A percentile compares a stretch with the other conserved stretches of the same genome.
These are phyloP conservation scores for Potamilus streckersoni DNA, from an alignment of 1,140 invertebrate species.

Conservation along the genomic window DNA sequence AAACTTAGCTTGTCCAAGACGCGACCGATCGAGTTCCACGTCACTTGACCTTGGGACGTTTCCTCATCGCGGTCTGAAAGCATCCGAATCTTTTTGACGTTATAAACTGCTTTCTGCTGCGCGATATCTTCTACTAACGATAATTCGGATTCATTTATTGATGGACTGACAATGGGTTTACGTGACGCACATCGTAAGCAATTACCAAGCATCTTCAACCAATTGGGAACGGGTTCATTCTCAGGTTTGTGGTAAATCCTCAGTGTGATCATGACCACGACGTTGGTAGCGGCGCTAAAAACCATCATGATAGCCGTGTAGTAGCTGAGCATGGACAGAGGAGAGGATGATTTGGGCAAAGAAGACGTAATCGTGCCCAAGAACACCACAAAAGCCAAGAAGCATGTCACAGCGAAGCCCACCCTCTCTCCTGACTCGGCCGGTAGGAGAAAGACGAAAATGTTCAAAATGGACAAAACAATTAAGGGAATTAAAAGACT, in stretches of 20 bases:
- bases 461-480: constrained; percentile 5
- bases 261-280: constrained; percentile 7
- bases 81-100: too few species aligned
- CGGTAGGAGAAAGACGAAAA: constrained; percentile 12
- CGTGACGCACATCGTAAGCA: neutral
- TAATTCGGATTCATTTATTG: too few species aligned
- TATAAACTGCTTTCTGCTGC: too few species aligned
- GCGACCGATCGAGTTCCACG: too few species aligned
- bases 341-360: constrained; percentile 5
- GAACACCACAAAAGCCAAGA: constrained; percentile 17
- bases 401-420: constrained; percentile 14
- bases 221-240: constrained; percentile 4
- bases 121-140: too few species aligned
- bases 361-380: constrained; percentile 15
- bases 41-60: too few species aligned
- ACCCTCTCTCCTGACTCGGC: constrained; percentile 4
- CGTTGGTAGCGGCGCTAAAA: constrained; percentile 5
- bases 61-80: too few species aligned
- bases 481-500: constrained; percentile 14
- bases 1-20: too few species aligned
- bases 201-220: neutral
- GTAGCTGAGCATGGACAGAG: constrained; percentile 6
- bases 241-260: constrained; percentile 15
- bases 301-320: constrained; percentile 16
- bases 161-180: too few species aligned